These are phyloP conservation scores for Carassius carassius DNA, from an alignment of 2,113 vertebrate species.

Conservation along the genomic window DNA sequence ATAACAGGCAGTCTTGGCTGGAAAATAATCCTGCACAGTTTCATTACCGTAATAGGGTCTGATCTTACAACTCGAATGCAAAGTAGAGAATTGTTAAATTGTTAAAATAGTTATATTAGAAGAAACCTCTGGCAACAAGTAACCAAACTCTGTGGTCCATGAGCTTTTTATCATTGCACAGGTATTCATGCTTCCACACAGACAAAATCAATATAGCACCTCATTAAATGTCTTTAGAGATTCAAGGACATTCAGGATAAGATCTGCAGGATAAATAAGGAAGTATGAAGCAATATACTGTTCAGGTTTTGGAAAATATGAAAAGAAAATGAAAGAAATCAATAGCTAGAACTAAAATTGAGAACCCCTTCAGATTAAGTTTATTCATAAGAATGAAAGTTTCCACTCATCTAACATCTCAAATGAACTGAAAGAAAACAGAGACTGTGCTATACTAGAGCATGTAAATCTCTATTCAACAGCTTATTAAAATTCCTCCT, in stretches of 20 bases:
- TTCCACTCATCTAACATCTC: constrained; percentile 9
- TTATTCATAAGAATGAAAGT: constrained; percentile 12
- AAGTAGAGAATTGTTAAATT: constrained; percentile 4
- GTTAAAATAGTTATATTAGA: not conserved
- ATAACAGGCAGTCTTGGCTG: constrained; percentile 48
- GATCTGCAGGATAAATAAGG: not conserved
- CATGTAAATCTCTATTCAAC: constrained; percentile 36
- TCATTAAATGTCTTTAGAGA: constrained; percentile 32
- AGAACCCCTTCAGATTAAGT: not conserved
- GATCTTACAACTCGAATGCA: constrained; percentile 19
- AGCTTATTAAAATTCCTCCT: constrained; percentile 58
- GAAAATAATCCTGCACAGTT: constrained; percentile 65
- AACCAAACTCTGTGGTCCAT: not conserved
- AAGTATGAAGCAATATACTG: not conserved
- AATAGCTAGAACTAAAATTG: not conserved
- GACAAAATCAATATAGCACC: constrained; percentile 30
- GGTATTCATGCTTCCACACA: not conserved
- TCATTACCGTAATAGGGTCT: constrained; percentile 59
- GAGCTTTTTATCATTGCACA: not conserved
- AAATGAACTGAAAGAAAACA: constrained; percentile 19
- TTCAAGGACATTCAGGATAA: constrained; percentile 26
- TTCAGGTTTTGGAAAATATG: not conserved
- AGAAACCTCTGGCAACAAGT: not conserved
- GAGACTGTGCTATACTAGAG: constrained; percentile 28
- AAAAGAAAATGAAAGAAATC: not conserved